Evolutionary conservation across 2,888 invertebrate genomes (phyloP), one percentile per base, ranked within the genome.

Genomic region (Gerris lacustris): DNA sequence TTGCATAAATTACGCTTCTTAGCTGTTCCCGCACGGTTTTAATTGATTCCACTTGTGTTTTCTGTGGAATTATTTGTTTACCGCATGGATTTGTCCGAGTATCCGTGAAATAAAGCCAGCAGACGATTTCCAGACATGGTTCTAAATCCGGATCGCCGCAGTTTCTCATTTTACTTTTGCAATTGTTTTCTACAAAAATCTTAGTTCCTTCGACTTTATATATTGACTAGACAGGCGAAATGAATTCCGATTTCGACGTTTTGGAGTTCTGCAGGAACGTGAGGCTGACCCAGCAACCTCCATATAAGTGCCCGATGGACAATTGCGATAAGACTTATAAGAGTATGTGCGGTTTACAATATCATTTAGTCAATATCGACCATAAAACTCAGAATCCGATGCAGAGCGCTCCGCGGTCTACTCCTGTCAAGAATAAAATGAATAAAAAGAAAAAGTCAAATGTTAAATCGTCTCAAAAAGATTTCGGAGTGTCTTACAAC

Each of bases 211-310:
- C 4, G 31, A 31, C 31, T 31, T 31, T 31, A 31, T 31, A 31
- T 31, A 31, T 31, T 31, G 31, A 31, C 31, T 31, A 31, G 31
- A 31, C 31, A 31, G 55, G 9, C 55, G 15, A 11, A 11, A 55
- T 55, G 55, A 55, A 15, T 55, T 55, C 55, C 9, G 55, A 55
- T 55, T 55, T 55, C 15, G 55, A 55, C 55, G 55, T 55, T 55
- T 55, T 55, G 15, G 55, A 55, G 55, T 55, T 55, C 55, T 55
- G 55, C 55, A 9, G 55, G 55, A 55, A 55, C 55, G 55, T 55
- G 11, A 55, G 55, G 15, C 15, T 55, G 55, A 55, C 55, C 55
- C 55, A 55, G 15, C 55, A 55, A 15, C 55, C 55, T 9, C 55
- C 55, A 2, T 55, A 55, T 55, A 55, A 55, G 15, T 55, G 55